Evolutionary conservation across 2,888 invertebrate genomes (phyloP).

Genomic region (Thereva nobilitata): DNA sequence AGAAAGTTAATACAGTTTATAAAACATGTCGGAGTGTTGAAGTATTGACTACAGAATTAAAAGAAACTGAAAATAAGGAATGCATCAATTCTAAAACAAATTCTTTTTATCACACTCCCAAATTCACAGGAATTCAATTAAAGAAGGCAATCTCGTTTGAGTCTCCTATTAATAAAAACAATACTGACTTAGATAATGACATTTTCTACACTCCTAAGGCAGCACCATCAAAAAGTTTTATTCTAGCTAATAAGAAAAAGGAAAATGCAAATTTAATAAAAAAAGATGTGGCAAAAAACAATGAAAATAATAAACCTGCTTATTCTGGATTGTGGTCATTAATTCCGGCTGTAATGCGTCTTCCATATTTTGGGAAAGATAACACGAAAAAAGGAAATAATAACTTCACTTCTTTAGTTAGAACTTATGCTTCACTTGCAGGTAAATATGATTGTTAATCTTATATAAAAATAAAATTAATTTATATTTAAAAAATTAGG

Average conservation of each 20-base stretch:
- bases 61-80: conserved; percentile 34
- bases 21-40: conserved; percentile 54
- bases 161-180: conserved; percentile 12
- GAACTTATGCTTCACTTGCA: conserved; percentile 40
- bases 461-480: conserved; percentile 4
- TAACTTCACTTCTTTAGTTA: conserved; percentile 24
- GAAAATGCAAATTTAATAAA: not conserved
- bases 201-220: conserved; percentile 41
- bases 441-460: conserved; percentile 23
- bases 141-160: conserved; percentile 40
- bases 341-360: conserved; percentile 38
- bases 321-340: conserved; percentile 40
- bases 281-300: conserved; percentile 4
- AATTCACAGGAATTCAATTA: conserved; percentile 14
- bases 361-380: conserved; percentile 27
- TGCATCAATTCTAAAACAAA: not conserved
- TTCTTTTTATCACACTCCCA: conserved; percentile 24
- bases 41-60: conserved; percentile 50
- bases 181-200: conserved; percentile 30
- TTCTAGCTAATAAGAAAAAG: not conserved
- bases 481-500: not conserved
- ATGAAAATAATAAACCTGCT: conserved; percentile 4
- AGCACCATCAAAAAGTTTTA: conserved; percentile 13
- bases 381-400: conserved; percentile 2
- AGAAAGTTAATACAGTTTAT: conserved; percentile 49